A percentile compares a stretch with the other conserved stretches of the same genome.
These are phyloP conservation scores for Amblyopsis hoosieri DNA, from an alignment of 2,797 vertebrate species.

Conservation along the genomic window DNA sequence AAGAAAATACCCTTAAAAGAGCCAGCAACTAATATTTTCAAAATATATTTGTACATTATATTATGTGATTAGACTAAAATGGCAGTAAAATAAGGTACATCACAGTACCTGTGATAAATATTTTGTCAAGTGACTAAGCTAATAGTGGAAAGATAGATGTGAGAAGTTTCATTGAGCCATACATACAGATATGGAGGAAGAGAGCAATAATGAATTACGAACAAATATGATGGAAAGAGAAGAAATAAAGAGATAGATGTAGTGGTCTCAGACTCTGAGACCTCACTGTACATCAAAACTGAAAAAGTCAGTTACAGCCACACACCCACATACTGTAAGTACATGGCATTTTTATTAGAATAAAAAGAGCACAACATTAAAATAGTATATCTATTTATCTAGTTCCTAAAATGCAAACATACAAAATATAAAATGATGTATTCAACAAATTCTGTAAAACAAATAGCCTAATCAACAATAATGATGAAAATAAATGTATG, in stretches of 20 bases:
- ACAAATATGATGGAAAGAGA: background rate
- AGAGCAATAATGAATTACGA: background rate
- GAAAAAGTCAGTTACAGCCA: background rate
- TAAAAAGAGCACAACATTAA: slow-evolving; percentile 45
- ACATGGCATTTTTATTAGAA: slow-evolving; percentile 54
- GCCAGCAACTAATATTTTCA: too few relatives aligned
- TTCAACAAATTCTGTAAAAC: slow-evolving; percentile 30
- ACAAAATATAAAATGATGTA: slow-evolving; percentile 22
- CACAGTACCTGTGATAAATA: too few relatives aligned
- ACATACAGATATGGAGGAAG: background rate
- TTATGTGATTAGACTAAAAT: too few relatives aligned
- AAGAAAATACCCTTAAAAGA: too few relatives aligned
- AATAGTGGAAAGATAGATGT: background rate
- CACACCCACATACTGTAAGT: background rate
- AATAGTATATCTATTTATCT: slow-evolving; percentile 20
- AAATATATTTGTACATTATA: too few relatives aligned
- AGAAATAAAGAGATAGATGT: background rate
- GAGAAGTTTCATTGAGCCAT: background rate
- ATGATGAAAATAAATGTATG: slow-evolving; percentile 44
- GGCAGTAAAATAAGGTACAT: too few relatives aligned
- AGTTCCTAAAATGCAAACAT: slow-evolving; percentile 18
- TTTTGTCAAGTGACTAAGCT: background rate
- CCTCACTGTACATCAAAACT: too few relatives aligned
- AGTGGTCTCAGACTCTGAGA: too few relatives aligned
- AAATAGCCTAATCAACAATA: slow-evolving; percentile 1